phyloP scores from a whole-genome alignment of 2,797 vertebrate genomes.

The Cirrhinus molitorella region DNA sequence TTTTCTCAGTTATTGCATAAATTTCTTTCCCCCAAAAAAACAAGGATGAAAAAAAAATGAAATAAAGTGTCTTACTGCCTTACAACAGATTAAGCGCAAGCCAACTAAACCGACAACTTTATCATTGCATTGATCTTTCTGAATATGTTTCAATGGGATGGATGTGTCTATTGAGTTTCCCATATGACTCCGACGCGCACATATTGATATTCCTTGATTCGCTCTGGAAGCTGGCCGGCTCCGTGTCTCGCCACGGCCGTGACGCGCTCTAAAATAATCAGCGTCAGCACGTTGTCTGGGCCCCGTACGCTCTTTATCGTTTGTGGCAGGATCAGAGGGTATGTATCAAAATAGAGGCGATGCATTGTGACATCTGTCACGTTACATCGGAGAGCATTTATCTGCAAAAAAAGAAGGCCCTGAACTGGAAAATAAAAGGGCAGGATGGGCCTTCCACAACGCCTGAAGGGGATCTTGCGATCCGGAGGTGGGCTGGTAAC shows the following conservation, averaged over 20 bases:
- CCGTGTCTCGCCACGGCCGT: constrained; percentile 61
- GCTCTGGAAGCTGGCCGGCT: constrained; percentile 35
- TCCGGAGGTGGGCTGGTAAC: constrained; percentile 41
- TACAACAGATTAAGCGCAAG: neutral
- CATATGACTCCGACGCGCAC: constrained; percentile 61
- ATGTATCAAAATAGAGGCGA: constrained; percentile 80
- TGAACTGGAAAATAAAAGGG: constrained; percentile 89
- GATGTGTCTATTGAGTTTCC: constrained; percentile 15
- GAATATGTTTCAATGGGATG: constrained; percentile 12
- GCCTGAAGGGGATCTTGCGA: constrained; percentile 29
- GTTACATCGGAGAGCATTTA: constrained; percentile 83
- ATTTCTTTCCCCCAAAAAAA: neutral
- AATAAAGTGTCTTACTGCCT: neutral
- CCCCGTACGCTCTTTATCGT: constrained; percentile 64
- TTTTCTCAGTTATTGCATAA: neutral
- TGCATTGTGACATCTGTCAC: constrained; percentile 85
- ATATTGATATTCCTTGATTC: constrained; percentile 64
- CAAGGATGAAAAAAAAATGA: neutral
- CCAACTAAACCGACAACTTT: constrained; percentile 17
- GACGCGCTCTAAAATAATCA: constrained; percentile 81
- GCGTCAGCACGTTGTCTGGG: constrained; percentile 74
- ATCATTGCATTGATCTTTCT: constrained; percentile 20
- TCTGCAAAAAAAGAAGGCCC: constrained; percentile 78
- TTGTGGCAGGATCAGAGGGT: constrained; percentile 81
- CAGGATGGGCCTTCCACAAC: constrained; percentile 73